Base-by-base conservation (phyloP, 2,797 vertebrate species). In the Uromys caudimaculatus region DNA sequence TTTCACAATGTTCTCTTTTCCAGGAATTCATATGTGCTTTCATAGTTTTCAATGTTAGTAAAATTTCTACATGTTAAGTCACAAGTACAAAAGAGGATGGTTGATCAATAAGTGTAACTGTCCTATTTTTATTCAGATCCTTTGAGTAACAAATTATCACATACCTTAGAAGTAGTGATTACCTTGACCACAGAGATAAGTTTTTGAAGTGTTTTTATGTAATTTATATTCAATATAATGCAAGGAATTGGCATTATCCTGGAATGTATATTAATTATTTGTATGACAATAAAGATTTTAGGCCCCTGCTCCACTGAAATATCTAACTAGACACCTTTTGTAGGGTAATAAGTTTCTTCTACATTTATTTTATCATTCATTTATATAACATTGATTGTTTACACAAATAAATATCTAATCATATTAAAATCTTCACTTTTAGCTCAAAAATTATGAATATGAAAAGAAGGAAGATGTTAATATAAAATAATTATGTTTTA, bases 241-340 rank as follows among this genome's bases (percentile, higher is more conserved):
- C 69, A 95, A 13, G 54, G 47, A 97, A 93, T 78, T 90, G 83
- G 83, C 23, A 97, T 97, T 97, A 94, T 79, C 83, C 19, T n/a
- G 58, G 52, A 82, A 93, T 94, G 27, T 58, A 93, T 95, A 97
- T 97, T 95, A 96, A 97, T 97, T 95, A 97, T 95, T 97, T 21
- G 97, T 82, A 95, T 93, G 62, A 17, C 95, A 97, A 96, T 96
- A 92, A 83, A 69, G 78, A 91, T 52, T 54, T 35, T 32, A 56
- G 71, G 95, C 50, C n/a, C 21, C 12, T 95, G n/a, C 38, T 87
- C 38, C 0, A 16, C 35, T 95, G 64, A 47, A 96, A 93, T 94
- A 50, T 95, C 19, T 88, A 91, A 92, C 17, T 91, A 67, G 19
- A 54, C 95, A 67, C 1, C 6, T 91, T 95, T 95, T 97, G 23